Conservation (phyloP, 2,888 invertebrate species). For the Steinernema hermaphroditum region DNA sequence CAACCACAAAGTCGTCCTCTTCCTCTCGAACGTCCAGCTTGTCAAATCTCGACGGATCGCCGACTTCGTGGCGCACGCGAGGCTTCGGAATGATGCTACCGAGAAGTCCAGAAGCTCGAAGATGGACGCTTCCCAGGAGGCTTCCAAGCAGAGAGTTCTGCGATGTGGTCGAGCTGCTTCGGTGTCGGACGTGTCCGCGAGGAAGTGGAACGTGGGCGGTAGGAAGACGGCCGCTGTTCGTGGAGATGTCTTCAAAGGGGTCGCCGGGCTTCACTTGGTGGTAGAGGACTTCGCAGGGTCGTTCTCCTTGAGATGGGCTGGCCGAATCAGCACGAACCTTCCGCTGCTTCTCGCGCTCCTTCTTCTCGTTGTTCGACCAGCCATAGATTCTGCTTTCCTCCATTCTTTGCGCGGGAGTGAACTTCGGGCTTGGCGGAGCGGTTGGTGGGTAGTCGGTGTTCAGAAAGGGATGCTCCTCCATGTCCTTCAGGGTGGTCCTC, state of each 20-base stretch:
- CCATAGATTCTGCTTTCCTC: slow-evolving; percentile 1
- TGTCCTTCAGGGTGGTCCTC: background rate
- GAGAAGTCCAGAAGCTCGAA: background rate
- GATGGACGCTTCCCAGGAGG: background rate
- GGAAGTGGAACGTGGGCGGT: background rate
- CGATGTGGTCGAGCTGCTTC: background rate
- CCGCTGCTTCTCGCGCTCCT: background rate
- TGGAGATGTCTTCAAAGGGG: background rate
- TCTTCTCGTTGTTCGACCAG: background rate
- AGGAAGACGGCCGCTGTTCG: background rate
- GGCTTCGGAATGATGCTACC: background rate
- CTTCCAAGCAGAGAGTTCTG: background rate
- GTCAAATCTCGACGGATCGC: background rate
- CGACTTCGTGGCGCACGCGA: background rate
- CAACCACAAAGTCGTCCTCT: background rate
- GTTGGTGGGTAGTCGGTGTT: background rate
- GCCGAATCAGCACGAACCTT: background rate
- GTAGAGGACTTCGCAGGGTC: background rate
- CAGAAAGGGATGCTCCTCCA: background rate
- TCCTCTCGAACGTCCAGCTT: background rate
- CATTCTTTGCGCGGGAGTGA: background rate
- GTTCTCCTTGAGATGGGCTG: background rate
- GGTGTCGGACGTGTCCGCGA: background rate
- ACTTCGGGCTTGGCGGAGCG: background rate
- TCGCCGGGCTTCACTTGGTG: background rate